These are phyloP conservation scores for Xanthorhoe spadicearia DNA, from an alignment of 2,888 invertebrate genomes.

Conservation along the genomic window DNA sequence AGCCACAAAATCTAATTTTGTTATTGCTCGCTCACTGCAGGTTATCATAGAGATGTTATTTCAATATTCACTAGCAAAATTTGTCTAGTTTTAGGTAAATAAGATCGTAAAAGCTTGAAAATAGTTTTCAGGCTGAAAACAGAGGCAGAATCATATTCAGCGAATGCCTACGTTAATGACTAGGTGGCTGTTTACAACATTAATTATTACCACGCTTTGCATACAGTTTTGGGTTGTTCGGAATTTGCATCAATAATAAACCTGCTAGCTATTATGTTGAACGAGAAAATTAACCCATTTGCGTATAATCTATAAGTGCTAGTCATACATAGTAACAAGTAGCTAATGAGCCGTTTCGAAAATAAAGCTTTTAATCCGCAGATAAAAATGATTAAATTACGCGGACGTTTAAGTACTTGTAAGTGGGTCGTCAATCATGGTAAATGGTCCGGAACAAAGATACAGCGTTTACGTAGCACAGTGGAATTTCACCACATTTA, in stretches of 20 bases:
- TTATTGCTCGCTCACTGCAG: not conserved
- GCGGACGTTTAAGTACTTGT: constrained; percentile 21
- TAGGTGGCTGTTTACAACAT: not conserved
- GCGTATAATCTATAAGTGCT: not conserved
- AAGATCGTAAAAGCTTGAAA: not conserved
- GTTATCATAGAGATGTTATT: not conserved
- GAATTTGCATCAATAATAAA: constrained; percentile 16
- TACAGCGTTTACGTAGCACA: constrained; percentile 15
- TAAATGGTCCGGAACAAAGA: constrained; percentile 36
- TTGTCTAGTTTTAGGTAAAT: not conserved
- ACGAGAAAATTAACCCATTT: constrained; percentile 18
- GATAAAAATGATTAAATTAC: constrained; percentile 26
- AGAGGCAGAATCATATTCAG: not conserved
- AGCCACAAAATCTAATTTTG: not conserved
- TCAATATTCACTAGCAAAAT: not conserved
- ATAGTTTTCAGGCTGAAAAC: not conserved
- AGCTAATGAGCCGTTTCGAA: constrained; percentile 14
- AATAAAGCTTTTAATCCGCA: constrained; percentile 26
- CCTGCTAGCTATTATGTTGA: constrained; percentile 5
- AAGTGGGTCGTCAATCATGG: constrained; percentile 36
- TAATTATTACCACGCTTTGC: not conserved
- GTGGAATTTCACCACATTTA: constrained; percentile 9
- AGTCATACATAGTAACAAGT: not conserved
- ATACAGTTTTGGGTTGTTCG: constrained; percentile 5
- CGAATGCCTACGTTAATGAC: not conserved